These are phyloP conservation scores for Oncopodura yosiiana DNA, from an alignment of 1,140 invertebrate species.

Conservation along the genomic window DNA sequence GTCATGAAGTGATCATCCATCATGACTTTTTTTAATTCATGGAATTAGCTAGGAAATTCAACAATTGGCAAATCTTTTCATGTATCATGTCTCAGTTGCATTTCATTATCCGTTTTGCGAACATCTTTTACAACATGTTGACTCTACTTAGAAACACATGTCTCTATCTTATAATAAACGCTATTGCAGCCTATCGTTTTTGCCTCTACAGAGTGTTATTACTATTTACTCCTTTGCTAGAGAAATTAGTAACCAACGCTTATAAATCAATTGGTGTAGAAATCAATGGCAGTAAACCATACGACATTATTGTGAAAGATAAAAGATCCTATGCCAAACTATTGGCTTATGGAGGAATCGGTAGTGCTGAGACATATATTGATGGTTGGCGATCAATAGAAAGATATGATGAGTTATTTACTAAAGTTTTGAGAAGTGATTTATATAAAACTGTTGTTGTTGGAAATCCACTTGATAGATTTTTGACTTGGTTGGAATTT, in stretches of 20 bases:
- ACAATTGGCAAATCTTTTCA: too few relatives aligned
- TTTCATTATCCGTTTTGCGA: too few relatives aligned
- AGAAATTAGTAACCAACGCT: neutral
- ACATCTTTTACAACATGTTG: neutral
- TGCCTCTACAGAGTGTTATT: neutral
- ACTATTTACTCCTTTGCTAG: neutral
- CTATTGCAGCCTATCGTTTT: neutral
- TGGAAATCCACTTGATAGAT: slow-evolving; percentile 12
- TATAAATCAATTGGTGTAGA: neutral
- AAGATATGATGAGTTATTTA: neutral
- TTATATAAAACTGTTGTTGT: neutral
- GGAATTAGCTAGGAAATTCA: too few relatives aligned
- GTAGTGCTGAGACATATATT: slow-evolving; percentile 7
- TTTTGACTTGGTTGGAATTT: slow-evolving; percentile 15
- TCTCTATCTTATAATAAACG: neutral
- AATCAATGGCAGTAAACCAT: slow-evolving; percentile 13
- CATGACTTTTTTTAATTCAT: neutral
- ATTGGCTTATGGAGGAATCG: slow-evolving; percentile 3
- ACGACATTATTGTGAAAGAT: slow-evolving; percentile 21
- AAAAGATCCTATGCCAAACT: slow-evolving; percentile 12
- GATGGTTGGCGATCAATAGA: slow-evolving; percentile 9
- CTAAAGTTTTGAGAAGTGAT: slow-evolving; percentile 1
- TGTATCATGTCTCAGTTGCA: too few relatives aligned
- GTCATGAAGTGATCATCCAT: neutral
- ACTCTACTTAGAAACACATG: neutral